Base-by-base conservation (phyloP, 2,113 vertebrate species). In the Carassius auratus region DNA sequence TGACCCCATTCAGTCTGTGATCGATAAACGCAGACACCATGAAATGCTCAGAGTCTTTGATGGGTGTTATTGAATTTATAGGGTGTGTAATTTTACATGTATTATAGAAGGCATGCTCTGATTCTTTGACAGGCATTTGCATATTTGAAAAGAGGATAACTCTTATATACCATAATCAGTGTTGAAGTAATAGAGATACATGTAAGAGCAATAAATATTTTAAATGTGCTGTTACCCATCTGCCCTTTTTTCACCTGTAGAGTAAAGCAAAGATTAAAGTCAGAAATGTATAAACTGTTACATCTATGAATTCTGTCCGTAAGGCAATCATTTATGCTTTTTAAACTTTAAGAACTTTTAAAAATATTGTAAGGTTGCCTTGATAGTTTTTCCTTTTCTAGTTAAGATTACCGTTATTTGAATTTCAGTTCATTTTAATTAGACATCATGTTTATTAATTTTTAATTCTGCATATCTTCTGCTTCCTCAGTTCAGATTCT, bases 11-110 rank as follows among this genome's bases (percentile, higher is more conserved):
- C 69, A 73, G 38, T 45, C 69, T 73, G 69, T 38, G 69, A 19
- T 73, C 69, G 2, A 45, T n/a, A 45, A 73, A 73, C 3, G 38
- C 69, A 73, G 69, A 73, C 19, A 73, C 69, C 69, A 73, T 73
- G 69, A 73, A 73, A 73, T 73, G 69, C 61, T 64, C 8, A 0
- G 23, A 26, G 61, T 64, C 61, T 26, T 26, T 64, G n/a, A 62
- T 62, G n/a, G 9, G n/a, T 1, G 9, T 62, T 62, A 62, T 62
- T 5, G 4, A 62, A 26, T 59, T 21, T 21, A n/a, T n/a, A 59
- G 61, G 4, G 1, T 64, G 23, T 26, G 10, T 13, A 12, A 64
- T 26, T 14, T 23, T 62, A 12, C 3, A 12, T 62, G n/a, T n/a
- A n/a, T 59, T 52, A 52, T 1, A 17, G 19, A n/a, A n/a, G 21